phyloP scores from a whole-genome alignment of 2,888 invertebrate genomes.

The Hymenopus coronatus region DNA sequence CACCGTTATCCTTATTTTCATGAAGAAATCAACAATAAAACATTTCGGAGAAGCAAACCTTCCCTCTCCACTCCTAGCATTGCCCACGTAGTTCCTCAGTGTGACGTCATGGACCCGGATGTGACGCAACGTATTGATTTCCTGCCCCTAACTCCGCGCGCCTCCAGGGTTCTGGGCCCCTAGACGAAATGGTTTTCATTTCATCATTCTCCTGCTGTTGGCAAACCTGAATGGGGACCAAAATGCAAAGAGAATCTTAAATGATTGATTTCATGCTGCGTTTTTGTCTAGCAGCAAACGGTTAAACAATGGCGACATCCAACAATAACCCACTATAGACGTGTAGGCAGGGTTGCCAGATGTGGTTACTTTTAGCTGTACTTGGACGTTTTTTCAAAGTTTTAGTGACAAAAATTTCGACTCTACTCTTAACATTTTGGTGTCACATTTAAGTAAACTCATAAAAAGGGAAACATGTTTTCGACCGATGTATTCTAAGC shows the following conservation, averaged over 20 bases:
- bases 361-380: too few species aligned
- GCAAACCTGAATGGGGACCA: background rate
- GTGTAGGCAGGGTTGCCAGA: background rate
- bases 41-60: background rate
- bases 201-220: background rate
- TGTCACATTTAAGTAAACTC: too few species aligned
- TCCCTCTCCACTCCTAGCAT: background rate
- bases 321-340: background rate
- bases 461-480: too few species aligned
- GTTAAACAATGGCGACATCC: background rate
- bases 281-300: background rate
- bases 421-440: too few species aligned
- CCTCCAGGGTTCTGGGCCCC: background rate
- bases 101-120: conserved; percentile 41
- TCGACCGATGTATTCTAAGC: too few species aligned
- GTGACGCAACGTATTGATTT: conserved; percentile 49
- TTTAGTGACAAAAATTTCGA: too few species aligned
- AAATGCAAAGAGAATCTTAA: background rate
- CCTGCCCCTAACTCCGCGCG: conserved; percentile 2
- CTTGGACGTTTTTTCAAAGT: too few species aligned
- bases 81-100: background rate
- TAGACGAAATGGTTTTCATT: background rate
- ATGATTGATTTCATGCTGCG: background rate
- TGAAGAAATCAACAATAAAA: conserved; percentile 1
- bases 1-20: background rate